A percentile compares a stretch with the other conserved stretches of the same genome.
Conservation (phyloP, 2,888 invertebrate genomes). For the Isoperla grammatica region DNA sequence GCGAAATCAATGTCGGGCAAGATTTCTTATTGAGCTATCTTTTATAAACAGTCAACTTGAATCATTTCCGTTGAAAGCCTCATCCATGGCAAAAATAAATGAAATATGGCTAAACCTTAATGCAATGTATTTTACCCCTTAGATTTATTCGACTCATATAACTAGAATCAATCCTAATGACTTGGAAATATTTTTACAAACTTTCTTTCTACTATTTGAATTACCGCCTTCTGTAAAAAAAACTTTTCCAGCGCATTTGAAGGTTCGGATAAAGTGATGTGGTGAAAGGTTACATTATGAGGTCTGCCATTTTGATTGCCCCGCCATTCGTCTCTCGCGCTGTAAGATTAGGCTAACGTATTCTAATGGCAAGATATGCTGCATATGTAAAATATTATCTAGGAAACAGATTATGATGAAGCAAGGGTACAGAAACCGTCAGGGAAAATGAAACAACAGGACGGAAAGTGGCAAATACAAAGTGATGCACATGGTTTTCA, state of each 20-base stretch:
- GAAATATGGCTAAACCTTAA: too few relatives aligned
- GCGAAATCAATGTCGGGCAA: too few relatives aligned
- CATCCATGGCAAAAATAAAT: too few relatives aligned
- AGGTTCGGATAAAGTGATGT: neutral
- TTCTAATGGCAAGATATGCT: neutral
- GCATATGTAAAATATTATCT: neutral
- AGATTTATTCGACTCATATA: neutral
- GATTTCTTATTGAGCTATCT: too few relatives aligned
- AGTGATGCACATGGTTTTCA: neutral
- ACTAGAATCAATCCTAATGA: neutral
- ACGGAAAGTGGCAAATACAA: neutral
- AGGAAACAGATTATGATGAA: neutral
- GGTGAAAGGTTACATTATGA: conserved; percentile 11
- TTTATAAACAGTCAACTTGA: too few relatives aligned
- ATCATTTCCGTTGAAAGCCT: too few relatives aligned
- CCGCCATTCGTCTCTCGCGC: neutral
- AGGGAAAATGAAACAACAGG: neutral
- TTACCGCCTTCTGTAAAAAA: neutral
- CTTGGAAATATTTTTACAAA: conserved; percentile 1
- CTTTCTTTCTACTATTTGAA: neutral
- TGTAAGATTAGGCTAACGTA: conserved; percentile 10
- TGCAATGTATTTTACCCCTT: neutral
- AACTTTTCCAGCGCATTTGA: neutral
- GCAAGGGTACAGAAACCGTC: neutral
- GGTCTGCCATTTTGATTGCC: conserved; percentile 12